These are phyloP conservation scores for Tinea pellionella DNA, from an alignment of 2,888 invertebrate species.

Conservation along the genomic window DNA sequence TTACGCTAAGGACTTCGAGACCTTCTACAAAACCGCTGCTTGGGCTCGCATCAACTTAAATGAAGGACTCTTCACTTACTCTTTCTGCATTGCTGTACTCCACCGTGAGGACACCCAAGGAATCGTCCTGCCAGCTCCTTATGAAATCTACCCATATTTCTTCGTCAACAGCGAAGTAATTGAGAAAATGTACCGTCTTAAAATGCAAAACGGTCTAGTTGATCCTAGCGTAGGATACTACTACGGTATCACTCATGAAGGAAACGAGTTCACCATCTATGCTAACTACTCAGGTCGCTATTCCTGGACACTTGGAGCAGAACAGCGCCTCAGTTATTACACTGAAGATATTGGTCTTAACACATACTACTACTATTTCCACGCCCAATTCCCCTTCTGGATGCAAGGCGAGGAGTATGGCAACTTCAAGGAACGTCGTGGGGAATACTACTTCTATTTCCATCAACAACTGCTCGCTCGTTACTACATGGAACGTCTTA, in stretches of 20 bases:
- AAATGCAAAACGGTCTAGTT: conserved; percentile 42
- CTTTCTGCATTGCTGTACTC: conserved; percentile 68
- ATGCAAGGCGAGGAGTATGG: conserved; percentile 62
- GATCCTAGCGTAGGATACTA: conserved; percentile 36
- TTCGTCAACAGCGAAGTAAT: conserved; percentile 72
- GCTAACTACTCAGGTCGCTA: conserved; percentile 71
- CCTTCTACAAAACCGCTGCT: conserved; percentile 69
- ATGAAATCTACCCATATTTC: conserved; percentile 74
- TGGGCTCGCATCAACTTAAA: conserved; percentile 71
- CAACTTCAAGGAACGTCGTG: conserved; percentile 66
- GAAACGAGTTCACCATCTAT: conserved; percentile 56
- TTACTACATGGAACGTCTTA: conserved; percentile 76
- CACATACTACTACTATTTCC: conserved; percentile 74
- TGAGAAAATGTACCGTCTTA: conserved; percentile 44
- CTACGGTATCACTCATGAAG: conserved; percentile 47
- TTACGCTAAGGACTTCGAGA: conserved; percentile 71
- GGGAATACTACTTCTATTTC: conserved; percentile 73
- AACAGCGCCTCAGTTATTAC: conserved; percentile 74
- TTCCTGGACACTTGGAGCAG: conserved; percentile 60
- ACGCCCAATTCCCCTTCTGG: conserved; percentile 74
- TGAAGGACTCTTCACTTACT: conserved; percentile 72
- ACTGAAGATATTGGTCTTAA: conserved; percentile 78
- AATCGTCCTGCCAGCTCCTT: conserved; percentile 73
- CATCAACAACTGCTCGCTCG: conserved; percentile 77
- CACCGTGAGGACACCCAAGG: conserved; percentile 70